These are phyloP conservation scores for Nephrotoma guestfalica DNA, from an alignment of 2,888 invertebrate genomes.

Conservation along the genomic window DNA sequence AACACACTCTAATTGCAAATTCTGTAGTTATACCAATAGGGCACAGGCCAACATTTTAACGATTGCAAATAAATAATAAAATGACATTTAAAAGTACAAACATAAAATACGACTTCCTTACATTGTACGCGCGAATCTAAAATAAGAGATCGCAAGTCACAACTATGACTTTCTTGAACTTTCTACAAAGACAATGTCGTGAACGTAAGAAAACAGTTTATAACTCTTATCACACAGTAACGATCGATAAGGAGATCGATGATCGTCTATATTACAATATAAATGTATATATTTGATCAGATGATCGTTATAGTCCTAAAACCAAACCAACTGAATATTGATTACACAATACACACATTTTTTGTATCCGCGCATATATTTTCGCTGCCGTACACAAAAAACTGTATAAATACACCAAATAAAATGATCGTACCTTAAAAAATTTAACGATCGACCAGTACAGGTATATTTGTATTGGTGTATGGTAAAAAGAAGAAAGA, in stretches of 20 bases:
- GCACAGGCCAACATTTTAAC: neutral
- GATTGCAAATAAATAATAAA: neutral
- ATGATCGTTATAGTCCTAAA: neutral
- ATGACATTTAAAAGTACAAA: neutral
- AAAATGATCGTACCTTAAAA: neutral
- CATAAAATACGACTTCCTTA: neutral
- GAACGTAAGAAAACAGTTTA: neutral
- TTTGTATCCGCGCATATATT: neutral
- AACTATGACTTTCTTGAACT: neutral
- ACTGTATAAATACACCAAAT: neutral
- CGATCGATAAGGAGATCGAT: neutral
- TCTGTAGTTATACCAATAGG: neutral
- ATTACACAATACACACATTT: neutral
- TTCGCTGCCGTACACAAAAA: neutral
- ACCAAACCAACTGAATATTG: neutral
- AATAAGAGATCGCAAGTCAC: neutral
- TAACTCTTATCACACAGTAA: neutral
- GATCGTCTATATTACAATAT: neutral
- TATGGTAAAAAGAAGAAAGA: neutral
- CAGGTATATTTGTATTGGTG: neutral
- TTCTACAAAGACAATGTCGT: neutral
- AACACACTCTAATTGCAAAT: neutral
- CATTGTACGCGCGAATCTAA: neutral
- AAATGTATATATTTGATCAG: neutral
- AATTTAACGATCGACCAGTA: neutral